Percentiles rank a stretch among this genome's conserved stretches.
Conservation (phyloP, 1,140 invertebrate genomes). For the Achatina immaculata region DNA sequence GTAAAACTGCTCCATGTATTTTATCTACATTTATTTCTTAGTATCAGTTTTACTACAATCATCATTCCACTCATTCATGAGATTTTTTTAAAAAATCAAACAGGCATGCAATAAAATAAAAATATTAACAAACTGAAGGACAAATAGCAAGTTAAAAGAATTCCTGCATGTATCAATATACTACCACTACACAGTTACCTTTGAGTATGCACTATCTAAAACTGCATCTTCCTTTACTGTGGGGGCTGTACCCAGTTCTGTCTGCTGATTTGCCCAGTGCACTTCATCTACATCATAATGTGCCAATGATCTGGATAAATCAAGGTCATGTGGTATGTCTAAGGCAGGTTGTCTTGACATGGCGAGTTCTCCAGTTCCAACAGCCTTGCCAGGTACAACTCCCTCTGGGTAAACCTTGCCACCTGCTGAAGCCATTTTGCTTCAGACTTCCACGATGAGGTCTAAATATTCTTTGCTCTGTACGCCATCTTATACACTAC, state of each 20-base stretch:
- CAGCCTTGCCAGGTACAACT: constrained; percentile 9
- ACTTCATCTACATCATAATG: constrained; percentile 48
- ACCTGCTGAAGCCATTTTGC: constrained; percentile 12
- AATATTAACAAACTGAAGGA: too few species aligned
- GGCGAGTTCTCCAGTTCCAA: constrained; percentile 12
- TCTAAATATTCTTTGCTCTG: too few species aligned
- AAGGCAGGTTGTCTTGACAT: constrained; percentile 27
- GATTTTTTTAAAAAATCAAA: too few species aligned
- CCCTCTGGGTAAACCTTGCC: constrained; percentile 7
- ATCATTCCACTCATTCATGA: too few species aligned
- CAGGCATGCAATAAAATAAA: too few species aligned
- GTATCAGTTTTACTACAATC: too few species aligned
- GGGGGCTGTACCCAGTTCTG: constrained; percentile 40
- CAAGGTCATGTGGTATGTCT: not conserved
- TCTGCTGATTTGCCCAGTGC: constrained; percentile 48
- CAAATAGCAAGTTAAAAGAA: too few species aligned
- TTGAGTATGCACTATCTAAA: constrained; percentile 20
- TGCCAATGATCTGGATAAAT: not conserved
- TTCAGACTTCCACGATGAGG: too few species aligned
- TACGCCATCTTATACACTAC: too few species aligned
- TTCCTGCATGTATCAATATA: not conserved
- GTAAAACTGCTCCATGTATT: too few species aligned
- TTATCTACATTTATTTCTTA: too few species aligned
- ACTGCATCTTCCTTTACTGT: constrained; percentile 32
- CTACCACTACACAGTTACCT: constrained; percentile 5